A percentile compares a stretch with the other conserved stretches of the same genome.
These are phyloP conservation scores for Sitodiplosis mosellana DNA, from an alignment of 1,140 invertebrate genomes.

Conservation along the genomic window DNA sequence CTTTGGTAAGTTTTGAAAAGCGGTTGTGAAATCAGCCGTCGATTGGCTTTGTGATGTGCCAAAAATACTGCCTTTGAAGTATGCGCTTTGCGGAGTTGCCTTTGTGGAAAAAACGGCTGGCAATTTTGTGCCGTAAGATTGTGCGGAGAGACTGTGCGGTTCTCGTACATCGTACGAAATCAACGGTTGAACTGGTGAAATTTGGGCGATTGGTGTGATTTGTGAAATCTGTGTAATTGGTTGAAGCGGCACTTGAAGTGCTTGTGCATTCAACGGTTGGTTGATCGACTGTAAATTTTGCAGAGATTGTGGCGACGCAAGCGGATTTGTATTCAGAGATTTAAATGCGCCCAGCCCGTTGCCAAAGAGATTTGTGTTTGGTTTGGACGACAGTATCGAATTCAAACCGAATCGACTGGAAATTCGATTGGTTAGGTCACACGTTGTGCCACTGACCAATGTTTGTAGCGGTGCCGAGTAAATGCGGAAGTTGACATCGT, in stretches of 20 bases:
- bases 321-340: background rate
- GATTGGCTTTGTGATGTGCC: background rate
- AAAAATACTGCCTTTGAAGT: background rate
- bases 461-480: conserved; percentile 41
- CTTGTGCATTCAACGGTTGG: conserved; percentile 2
- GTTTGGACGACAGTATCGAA: conserved; percentile 8
- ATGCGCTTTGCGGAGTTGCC: background rate
- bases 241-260: background rate
- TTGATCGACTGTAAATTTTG: background rate
- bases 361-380: conserved; percentile 9
- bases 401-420: background rate
- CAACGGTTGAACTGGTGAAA: background rate
- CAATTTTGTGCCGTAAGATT: background rate
- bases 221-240: too few relatives aligned
- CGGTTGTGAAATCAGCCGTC: background rate
- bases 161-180: background rate
- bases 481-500: conserved; percentile 60
- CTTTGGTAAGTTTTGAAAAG: background rate
- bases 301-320: background rate
- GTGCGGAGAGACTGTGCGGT: background rate
- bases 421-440: conserved; percentile 27
- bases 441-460: conserved; percentile 48
- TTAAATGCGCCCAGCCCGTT: conserved; percentile 10
- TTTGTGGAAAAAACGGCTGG: background rate
- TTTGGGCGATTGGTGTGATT: too few relatives aligned